Conservation (phyloP, 2,888 invertebrate genomes). For the Cordylochernes scorpioides region DNA sequence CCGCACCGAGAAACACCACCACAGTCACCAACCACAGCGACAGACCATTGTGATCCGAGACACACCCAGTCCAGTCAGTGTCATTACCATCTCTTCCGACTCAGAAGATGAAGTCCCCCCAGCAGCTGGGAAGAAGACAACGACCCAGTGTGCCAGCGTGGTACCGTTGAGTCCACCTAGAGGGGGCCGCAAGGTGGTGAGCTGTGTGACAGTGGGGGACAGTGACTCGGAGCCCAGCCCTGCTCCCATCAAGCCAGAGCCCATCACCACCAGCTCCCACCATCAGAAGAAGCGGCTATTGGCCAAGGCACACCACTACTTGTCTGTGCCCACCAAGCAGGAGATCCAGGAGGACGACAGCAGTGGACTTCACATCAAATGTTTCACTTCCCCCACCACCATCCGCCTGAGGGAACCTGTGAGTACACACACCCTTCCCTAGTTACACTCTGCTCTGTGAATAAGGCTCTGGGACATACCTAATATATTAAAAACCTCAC, state of each 20-base stretch:
- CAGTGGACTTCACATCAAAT: conserved; percentile 3
- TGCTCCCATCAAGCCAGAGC: conserved; percentile 14
- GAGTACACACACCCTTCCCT: conserved; percentile 1
- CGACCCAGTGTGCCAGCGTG: conserved; percentile 13
- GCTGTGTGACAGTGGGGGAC: conserved; percentile 48
- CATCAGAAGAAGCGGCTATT: conserved; percentile 64
- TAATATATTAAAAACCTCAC: too few species aligned
- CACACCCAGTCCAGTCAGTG: conserved; percentile 78
- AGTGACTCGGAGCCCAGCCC: conserved; percentile 17
- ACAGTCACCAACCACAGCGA: conserved; percentile 25
- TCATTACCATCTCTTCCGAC: conserved; percentile 82
- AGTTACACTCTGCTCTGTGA: too few species aligned
- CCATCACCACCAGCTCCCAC: conserved; percentile 13
- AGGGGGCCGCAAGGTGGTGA: conserved; percentile 22
- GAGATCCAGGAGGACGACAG: conserved; percentile 9
- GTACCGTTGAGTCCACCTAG: conserved; percentile 13
- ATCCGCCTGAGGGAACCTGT: not conserved
- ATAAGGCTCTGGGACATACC: too few species aligned
- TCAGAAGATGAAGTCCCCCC: conserved; percentile 73
- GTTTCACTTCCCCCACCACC: conserved; percentile 3
- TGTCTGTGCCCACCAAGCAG: conserved; percentile 8
- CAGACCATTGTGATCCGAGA: conserved; percentile 84
- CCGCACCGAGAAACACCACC: too few species aligned
- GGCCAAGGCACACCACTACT: conserved; percentile 35
- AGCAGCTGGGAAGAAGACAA: conserved; percentile 7